phyloP scores from a whole-genome alignment of 2,888 invertebrate genomes.

The Epistrophella euchroma region DNA sequence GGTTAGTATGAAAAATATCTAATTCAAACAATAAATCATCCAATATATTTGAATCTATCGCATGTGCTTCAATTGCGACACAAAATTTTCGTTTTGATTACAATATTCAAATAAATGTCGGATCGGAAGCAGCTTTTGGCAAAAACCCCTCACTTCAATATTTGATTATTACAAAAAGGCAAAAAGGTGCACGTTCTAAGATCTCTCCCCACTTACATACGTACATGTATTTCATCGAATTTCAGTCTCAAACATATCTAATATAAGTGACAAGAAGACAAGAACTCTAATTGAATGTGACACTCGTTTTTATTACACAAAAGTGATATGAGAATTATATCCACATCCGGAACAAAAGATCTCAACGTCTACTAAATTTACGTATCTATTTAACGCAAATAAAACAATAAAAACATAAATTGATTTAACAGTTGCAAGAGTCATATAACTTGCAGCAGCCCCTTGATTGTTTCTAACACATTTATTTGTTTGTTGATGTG shows the following conservation, averaged over 20 bases:
- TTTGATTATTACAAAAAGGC: slow-evolving; percentile 17
- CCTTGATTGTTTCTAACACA: slow-evolving; percentile 20
- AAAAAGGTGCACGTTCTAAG: not conserved
- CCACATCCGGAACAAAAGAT: slow-evolving; percentile 35
- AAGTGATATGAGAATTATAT: slow-evolving; percentile 19
- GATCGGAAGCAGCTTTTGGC: slow-evolving; percentile 37
- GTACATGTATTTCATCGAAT: slow-evolving; percentile 4
- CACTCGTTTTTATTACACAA: slow-evolving; percentile 67
- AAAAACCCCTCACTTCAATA: slow-evolving; percentile 44
- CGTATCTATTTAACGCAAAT: slow-evolving; percentile 74
- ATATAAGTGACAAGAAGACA: slow-evolving; percentile 60
- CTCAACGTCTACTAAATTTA: slow-evolving; percentile 58
- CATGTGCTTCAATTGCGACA: not conserved
- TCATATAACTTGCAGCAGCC: slow-evolving; percentile 67
- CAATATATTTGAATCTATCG: not conserved
- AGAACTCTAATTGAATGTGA: slow-evolving; percentile 73
- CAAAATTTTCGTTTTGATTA: slow-evolving; percentile 44
- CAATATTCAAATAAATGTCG: slow-evolving; percentile 59
- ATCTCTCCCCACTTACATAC: not conserved
- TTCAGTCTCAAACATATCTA: not conserved
- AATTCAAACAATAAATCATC: not conserved
- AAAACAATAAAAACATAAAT: slow-evolving; percentile 75
- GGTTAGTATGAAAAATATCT: too few relatives aligned
- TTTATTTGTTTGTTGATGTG: slow-evolving; percentile 17
- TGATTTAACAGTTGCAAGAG: slow-evolving; percentile 74